Percentiles rank a stretch among this genome's conserved stretches.
These are phyloP conservation scores for Saccostrea glomerata DNA, from an alignment of 1,140 invertebrate genomes.

Conservation along the genomic window DNA sequence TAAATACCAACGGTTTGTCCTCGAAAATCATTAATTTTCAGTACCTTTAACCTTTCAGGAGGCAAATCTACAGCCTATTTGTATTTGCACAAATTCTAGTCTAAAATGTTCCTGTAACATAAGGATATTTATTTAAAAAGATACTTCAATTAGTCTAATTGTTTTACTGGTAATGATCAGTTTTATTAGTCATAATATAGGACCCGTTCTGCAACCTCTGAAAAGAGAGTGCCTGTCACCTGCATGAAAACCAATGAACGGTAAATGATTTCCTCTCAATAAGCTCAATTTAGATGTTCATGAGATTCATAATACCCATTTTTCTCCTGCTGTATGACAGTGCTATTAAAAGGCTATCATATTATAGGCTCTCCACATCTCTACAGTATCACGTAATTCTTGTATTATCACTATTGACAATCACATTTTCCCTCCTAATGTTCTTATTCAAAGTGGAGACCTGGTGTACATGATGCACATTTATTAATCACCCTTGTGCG, in stretches of 20 bases:
- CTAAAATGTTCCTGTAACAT: neutral
- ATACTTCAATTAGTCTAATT: neutral
- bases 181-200: neutral
- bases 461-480: neutral
- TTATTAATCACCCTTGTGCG: neutral
- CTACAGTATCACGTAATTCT: neutral
- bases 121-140: neutral
- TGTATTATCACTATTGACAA: neutral
- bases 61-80: neutral
- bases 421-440: neutral
- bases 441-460: neutral
- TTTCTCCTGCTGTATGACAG: neutral
- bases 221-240: neutral
- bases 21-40: too few species aligned
- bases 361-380: neutral
- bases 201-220: neutral
- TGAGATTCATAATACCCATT: neutral
- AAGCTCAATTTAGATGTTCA: neutral
- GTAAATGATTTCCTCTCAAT: neutral
- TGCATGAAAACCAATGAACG: neutral
- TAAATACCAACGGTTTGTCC: neutral
- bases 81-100: neutral
- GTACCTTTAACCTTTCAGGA: too few species aligned
- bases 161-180: neutral
- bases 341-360: too few species aligned